Base-by-base conservation (phyloP, 2,888 invertebrate genomes). In the Congeria kusceri region DNA sequence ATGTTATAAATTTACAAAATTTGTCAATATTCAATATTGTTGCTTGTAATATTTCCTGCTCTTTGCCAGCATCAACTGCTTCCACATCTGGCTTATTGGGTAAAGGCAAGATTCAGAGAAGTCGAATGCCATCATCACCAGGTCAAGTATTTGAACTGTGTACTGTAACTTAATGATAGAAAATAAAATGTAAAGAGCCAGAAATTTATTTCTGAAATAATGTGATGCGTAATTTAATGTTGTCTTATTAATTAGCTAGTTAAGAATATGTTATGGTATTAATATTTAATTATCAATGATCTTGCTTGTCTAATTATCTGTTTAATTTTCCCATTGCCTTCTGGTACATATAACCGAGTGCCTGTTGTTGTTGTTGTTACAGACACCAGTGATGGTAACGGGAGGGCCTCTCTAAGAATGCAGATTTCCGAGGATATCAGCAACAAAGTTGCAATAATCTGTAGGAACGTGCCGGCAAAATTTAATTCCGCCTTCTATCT, bases 401-500 rank as follows among this genome's bases (percentile, higher is more conserved):
- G 64, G n/a, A 44, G 68, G 65, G 25, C 66, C 23, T 32, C 77
- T 1, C 20, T 80, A 3, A 75, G 85, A 1, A 74, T 86, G 25
- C 77, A 85, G 53, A 57, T 86, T 1, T 88, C 87, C 7, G 89
- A 88, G 0, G 89, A 91, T 27, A 57, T 80, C 15, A 70, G 62
- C 28, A 77, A 57, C n/a, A 89, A 86, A 62, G 85, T 88, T 13
- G 87, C 91, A 7, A 87, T 94, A 23, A 84, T 92, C 0, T 91
- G 92, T 63, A 89, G 89, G 39, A 89, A 92, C 32, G 87, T 94
- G 32, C 92, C 93, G 0, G 83, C 88, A 4, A 86, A 89, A 27
- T 89, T 89, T 59, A 92, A 93, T 84, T 91, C 91, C 65, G 84
- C 84, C 9, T 69, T 80, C 1, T 62, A 84, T 20, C 83, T 94